These are phyloP conservation scores for Congeria kusceri DNA, from an alignment of 2,888 invertebrate species.

Conservation along the genomic window DNA sequence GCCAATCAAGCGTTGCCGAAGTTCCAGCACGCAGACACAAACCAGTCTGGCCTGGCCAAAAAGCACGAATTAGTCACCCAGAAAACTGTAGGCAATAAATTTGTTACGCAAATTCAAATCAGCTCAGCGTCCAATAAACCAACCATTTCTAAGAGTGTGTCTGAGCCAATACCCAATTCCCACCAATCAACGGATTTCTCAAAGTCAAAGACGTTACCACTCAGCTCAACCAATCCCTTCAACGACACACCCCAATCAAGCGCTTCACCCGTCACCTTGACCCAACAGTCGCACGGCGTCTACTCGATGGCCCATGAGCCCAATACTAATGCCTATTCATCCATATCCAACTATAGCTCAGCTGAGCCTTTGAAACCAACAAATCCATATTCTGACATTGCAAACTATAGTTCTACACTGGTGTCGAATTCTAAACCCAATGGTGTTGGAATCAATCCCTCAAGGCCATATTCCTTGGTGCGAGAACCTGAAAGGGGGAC, in stretches of 20 bases:
- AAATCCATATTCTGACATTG: conserved; percentile 7
- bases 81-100: not conserved
- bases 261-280: conserved; percentile 23
- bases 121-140: not conserved
- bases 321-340: conserved; percentile 9
- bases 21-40: not conserved
- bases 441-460: not conserved
- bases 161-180: not conserved
- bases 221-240: not conserved
- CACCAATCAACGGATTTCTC: not conserved
- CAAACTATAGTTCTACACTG: conserved; percentile 27
- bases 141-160: not conserved
- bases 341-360: conserved; percentile 21
- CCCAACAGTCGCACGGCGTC: conserved; percentile 16
- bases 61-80: not conserved
- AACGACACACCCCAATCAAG: conserved; percentile 48
- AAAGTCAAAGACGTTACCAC: conserved; percentile 35
- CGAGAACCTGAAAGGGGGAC: conserved; percentile 20
- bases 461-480: conserved; percentile 14
- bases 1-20: no score
- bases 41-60: not conserved
- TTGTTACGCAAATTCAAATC: no score
- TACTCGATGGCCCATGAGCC: conserved; percentile 32
- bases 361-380: not conserved
- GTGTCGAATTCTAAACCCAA: no score